A percentile compares a stretch with the other conserved stretches of the same genome.
Evolutionary conservation across 2,797 vertebrate species (phyloP).

Genomic region (Martes flavigula): DNA sequence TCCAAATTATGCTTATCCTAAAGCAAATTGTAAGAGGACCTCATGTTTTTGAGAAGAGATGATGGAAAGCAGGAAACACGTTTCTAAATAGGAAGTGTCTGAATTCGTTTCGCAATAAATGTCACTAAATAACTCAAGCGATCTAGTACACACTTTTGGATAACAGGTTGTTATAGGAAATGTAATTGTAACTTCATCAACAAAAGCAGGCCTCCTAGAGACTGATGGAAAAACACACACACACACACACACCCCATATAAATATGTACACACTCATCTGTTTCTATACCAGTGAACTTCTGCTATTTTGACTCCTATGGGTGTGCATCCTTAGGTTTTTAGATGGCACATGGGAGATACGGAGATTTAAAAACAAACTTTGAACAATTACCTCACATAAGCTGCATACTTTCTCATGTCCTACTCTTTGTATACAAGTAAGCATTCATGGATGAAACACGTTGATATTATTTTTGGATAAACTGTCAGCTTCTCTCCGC

Average conservation of each 20-base stretch:
- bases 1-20: not conserved
- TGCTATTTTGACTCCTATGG: not conserved
- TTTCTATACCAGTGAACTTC: not conserved
- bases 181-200: not conserved
- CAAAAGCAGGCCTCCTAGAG: not conserved
- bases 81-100: constrained; percentile 28
- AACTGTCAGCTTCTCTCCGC: not conserved
- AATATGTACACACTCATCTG: not conserved
- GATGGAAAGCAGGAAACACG: not conserved
- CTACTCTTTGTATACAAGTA: not conserved
- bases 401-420: not conserved
- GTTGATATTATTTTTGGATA: not conserved
- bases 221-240: not conserved
- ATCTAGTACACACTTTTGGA: not conserved
- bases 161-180: not conserved
- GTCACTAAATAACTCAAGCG: not conserved
- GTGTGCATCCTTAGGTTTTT: not conserved
- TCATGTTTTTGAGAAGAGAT: not conserved
- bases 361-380: not conserved
- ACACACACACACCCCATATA: not conserved
- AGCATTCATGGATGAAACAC: not conserved
- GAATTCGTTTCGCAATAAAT: constrained; percentile 42
- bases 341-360: not conserved
- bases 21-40: not conserved
- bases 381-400: not conserved